A percentile compares a stretch with the other conserved stretches of the same genome.
phyloP scores from a whole-genome alignment of 2,888 invertebrate species.

The Cecidostiba fungosa region DNA sequence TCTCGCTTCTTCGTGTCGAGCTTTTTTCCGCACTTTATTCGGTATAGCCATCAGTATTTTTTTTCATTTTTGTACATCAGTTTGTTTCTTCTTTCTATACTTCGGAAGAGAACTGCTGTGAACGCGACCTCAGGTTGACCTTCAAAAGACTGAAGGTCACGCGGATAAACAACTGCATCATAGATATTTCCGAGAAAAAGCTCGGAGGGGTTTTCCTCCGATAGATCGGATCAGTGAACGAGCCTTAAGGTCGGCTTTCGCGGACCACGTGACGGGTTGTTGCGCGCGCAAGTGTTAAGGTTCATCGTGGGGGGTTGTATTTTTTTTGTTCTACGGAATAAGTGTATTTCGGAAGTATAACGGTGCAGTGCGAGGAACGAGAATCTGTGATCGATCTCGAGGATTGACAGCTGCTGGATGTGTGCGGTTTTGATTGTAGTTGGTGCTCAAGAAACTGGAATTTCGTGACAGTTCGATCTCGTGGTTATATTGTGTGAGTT shows the following conservation, averaged over 20 bases:
- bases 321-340: neutral
- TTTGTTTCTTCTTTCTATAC: too few relatives aligned
- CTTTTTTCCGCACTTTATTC: neutral
- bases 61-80: too few relatives aligned
- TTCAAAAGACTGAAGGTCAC: neutral
- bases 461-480: neutral
- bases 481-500: neutral
- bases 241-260: neutral
- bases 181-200: neutral
- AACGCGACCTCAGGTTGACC: neutral
- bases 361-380: neutral
- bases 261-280: conserved; percentile 31
- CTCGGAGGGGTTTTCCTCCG: neutral
- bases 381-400: neutral
- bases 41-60: too few relatives aligned
- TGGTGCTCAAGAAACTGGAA: neutral
- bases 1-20: neutral
- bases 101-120: neutral
- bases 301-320: neutral
- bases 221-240: neutral
- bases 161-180: neutral
- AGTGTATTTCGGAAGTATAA: neutral
- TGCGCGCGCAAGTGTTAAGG: conserved; percentile 24
- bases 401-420: neutral
- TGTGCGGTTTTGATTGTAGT: neutral